Conservation (phyloP, 2,888 invertebrate species). For the Leucophora obtusa region DNA sequence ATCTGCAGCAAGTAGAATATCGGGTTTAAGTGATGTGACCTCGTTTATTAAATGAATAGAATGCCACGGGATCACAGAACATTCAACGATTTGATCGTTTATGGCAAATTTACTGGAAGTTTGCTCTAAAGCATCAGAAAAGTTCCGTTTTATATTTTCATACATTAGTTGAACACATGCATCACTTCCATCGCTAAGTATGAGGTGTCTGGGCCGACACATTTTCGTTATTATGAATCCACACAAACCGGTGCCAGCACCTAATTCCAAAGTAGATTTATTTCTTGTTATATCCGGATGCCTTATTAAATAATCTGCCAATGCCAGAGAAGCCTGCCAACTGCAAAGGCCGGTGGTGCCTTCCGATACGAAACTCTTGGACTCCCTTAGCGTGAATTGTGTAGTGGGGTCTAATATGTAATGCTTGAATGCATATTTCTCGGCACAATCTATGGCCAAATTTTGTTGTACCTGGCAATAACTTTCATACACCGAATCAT, state of each 20-base stretch:
- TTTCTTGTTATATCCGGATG: slow-evolving; percentile 80
- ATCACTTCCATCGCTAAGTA: slow-evolving; percentile 85
- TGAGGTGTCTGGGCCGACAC: slow-evolving; percentile 80
- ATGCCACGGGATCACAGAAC: slow-evolving; percentile 79
- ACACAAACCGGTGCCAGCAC: slow-evolving; percentile 87
- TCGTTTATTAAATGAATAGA: slow-evolving; percentile 74
- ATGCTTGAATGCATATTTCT: slow-evolving; percentile 82
- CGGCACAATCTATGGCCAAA: slow-evolving; percentile 57
- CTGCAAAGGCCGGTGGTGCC: slow-evolving; percentile 86
- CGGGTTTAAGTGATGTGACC: slow-evolving; percentile 72
- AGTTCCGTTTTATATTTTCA: slow-evolving; percentile 83
- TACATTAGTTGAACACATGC: slow-evolving; percentile 83
- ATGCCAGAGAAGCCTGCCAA: slow-evolving; percentile 87
- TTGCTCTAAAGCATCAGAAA: slow-evolving; percentile 66
- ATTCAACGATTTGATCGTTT: slow-evolving; percentile 39
- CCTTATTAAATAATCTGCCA: slow-evolving; percentile 85
- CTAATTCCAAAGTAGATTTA: slow-evolving; percentile 85
- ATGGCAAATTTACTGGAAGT: slow-evolving; percentile 21
- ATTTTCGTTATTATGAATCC: slow-evolving; percentile 83
- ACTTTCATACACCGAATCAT: slow-evolving; percentile 83
- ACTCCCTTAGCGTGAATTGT: slow-evolving; percentile 84
- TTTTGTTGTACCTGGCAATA: slow-evolving; percentile 78
- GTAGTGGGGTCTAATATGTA: slow-evolving; percentile 78
- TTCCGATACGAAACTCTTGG: slow-evolving; percentile 84
- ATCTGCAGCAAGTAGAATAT: slow-evolving; percentile 82